phyloP scores from a whole-genome alignment of 2,888 invertebrate genomes.

The Pardosa pseudoannulata region DNA sequence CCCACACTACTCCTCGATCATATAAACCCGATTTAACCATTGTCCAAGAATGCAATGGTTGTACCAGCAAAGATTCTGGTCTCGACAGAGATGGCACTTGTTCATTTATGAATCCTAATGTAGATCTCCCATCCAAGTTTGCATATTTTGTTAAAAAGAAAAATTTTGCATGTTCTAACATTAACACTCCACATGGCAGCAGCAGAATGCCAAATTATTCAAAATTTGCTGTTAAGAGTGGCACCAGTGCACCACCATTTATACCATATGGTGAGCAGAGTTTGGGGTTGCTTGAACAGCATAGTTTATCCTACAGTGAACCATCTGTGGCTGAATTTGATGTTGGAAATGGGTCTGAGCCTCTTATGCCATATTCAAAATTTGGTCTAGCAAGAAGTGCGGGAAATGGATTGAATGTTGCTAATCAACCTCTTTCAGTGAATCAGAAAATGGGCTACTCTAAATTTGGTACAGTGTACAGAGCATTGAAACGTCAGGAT shows the following conservation, averaged over 20 bases:
- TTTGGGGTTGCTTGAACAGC: conserved; percentile 11
- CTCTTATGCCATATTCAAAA: conserved; percentile 36
- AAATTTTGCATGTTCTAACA: background rate
- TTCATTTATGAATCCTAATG: background rate
- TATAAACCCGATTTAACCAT: conserved; percentile 20
- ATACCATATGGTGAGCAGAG: conserved; percentile 11
- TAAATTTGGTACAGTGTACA: conserved; percentile 23
- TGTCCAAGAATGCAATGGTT: conserved; percentile 23
- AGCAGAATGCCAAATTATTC: conserved; percentile 19
- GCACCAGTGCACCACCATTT: background rate
- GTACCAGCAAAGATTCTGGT: conserved; percentile 51
- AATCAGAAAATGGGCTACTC: conserved; percentile 25
- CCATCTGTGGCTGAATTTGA: conserved; percentile 46
- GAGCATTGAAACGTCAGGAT: background rate
- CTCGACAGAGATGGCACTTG: conserved; percentile 39
- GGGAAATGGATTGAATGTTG: conserved; percentile 22
- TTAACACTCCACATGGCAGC: background rate
- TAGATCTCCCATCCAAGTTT: conserved; percentile 2
- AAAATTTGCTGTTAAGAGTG: conserved; percentile 24
- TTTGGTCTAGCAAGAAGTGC: conserved; percentile 37
- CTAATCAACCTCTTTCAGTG: background rate
- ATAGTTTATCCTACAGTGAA: conserved; percentile 37
- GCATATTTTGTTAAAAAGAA: conserved; percentile 20
- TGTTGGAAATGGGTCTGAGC: conserved; percentile 4
- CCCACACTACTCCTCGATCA: conserved; percentile 35